Evolutionary conservation across 2,113 vertebrate species (phyloP).

Genomic region (Hemiprocne comata): DNA sequence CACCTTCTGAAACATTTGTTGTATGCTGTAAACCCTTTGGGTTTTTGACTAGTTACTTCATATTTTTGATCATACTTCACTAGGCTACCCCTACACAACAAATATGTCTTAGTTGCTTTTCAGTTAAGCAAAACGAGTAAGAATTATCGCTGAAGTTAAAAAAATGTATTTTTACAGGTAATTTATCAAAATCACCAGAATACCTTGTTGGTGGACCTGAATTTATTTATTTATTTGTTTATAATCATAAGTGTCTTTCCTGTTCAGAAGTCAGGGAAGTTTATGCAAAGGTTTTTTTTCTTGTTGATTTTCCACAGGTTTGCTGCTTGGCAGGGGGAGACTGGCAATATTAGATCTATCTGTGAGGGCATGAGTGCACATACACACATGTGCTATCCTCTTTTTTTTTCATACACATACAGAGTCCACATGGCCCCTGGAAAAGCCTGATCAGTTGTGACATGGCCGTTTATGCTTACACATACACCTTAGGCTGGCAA

Average conservation of each 20-base stretch:
- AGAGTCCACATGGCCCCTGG: not conserved
- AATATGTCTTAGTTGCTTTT: not conserved
- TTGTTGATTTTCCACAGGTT: not conserved
- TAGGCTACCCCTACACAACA: not conserved
- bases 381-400: not conserved
- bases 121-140: not conserved
- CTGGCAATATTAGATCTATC: not conserved
- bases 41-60: not conserved
- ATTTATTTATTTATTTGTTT: not conserved
- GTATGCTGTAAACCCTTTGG: not conserved
- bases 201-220: not conserved
- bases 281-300: not conserved
- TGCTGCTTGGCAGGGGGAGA: not conserved
- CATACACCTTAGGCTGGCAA: not conserved
- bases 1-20: conserved; percentile 5
- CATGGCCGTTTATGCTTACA: not conserved
- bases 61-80: not conserved
- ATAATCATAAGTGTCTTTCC: not conserved
- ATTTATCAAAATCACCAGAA: not conserved
- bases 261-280: not conserved
- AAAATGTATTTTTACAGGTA: not conserved
- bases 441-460: not conserved
- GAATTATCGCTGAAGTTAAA: not conserved
- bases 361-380: too few relatives aligned
- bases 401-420: not conserved